Evolutionary conservation across 37 sponge, comb jelly and placozoan species (phyloP).

Genomic region (Diacarnus erythraeanus): DNA sequence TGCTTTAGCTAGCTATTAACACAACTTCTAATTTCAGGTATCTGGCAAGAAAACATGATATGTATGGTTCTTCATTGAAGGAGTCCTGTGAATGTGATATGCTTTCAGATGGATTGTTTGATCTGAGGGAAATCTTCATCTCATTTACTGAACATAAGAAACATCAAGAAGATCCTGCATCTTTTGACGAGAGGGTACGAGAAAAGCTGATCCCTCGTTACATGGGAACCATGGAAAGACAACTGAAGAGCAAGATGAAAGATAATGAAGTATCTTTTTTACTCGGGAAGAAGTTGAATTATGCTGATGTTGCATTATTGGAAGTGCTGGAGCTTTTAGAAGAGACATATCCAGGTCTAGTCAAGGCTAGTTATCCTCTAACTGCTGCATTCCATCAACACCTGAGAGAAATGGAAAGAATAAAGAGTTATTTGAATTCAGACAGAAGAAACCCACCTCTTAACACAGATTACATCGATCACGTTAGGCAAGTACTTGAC

Average conservation of each 20-base stretch:
- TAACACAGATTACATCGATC: constrained; percentile 17
- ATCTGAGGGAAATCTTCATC: constrained; percentile 5
- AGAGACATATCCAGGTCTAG: constrained; percentile 10
- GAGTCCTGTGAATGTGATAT: constrained; percentile 38
- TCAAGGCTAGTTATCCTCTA: constrained; percentile 14
- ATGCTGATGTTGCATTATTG: constrained; percentile 27
- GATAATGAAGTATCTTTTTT: constrained; percentile 17
- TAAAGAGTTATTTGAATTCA: constrained; percentile 10
- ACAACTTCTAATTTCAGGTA: too few relatives aligned
- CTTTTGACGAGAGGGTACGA: background rate
- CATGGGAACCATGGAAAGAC: background rate
- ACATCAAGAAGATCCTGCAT: background rate
- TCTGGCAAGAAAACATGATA: constrained; percentile 35
- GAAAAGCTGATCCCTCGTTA: background rate
- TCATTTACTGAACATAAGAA: background rate
- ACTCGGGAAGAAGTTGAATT: constrained; percentile 29
- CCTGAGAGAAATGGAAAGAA: constrained; percentile 3
- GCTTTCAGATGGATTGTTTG: constrained; percentile 28
- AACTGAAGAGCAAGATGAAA: constrained; percentile 1
- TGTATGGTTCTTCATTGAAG: constrained; percentile 11
- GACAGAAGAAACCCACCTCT: background rate
- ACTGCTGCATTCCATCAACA: background rate
- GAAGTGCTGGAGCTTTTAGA: constrained; percentile 19
- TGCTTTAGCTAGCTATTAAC: too few relatives aligned
- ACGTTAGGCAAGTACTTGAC: constrained; percentile 11